Percentiles rank a stretch among this genome's conserved stretches.
Evolutionary conservation across 2,113 vertebrate genomes (phyloP).

Genomic region (Pungitius pungitius): DNA sequence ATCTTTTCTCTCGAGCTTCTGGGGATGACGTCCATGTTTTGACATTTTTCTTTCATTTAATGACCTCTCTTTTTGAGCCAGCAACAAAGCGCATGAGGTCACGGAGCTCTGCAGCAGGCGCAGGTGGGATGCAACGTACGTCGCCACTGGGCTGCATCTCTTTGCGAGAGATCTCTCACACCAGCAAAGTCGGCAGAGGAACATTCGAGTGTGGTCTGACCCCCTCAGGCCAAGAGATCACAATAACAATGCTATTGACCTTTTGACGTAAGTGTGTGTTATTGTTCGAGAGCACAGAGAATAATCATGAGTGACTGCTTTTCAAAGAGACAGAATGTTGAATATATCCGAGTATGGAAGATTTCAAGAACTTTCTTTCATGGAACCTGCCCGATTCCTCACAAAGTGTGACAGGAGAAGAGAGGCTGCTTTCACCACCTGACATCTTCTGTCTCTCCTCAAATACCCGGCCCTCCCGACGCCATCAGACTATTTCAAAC

Average conservation of each 20-base stretch:
- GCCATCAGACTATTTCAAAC: constrained; percentile 2
- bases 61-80: constrained; percentile 29
- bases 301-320: constrained; percentile 62
- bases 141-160: not conserved
- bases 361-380: constrained; percentile 18
- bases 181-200: constrained; percentile 4
- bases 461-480: not conserved
- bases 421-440: constrained; percentile 49
- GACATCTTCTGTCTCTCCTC: constrained; percentile 35
- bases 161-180: constrained; percentile 42
- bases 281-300: constrained; percentile 44
- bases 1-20: constrained; percentile 7
- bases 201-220: not conserved
- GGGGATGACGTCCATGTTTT: constrained; percentile 15
- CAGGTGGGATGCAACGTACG: constrained; percentile 21
- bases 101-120: not conserved
- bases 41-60: constrained; percentile 53
- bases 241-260: constrained; percentile 32
- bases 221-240: constrained; percentile 31
- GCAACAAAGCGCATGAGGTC: constrained; percentile 41
- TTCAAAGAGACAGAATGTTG: constrained; percentile 43
- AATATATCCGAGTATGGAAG: constrained; percentile 19
- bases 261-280: constrained; percentile 41
- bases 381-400: constrained; percentile 32
- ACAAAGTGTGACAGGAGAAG: constrained; percentile 47